Conservation (phyloP, 1,140 invertebrate genomes). For the Drosophila nigrodunni region DNA sequence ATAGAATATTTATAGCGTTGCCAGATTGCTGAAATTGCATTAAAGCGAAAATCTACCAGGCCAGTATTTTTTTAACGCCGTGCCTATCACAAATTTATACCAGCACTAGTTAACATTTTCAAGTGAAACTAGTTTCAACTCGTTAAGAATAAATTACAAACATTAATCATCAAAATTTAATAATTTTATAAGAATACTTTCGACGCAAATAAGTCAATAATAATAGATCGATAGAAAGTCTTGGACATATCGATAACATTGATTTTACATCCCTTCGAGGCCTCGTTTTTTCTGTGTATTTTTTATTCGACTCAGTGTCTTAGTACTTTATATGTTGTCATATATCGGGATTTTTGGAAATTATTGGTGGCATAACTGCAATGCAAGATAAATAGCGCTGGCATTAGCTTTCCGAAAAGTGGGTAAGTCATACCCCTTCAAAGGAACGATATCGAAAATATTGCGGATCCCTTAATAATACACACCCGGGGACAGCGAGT, state of each 20-base stretch:
- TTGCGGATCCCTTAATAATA: slow-evolving; percentile 6
- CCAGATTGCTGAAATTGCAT: slow-evolving; percentile 12
- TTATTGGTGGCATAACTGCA: slow-evolving; percentile 12
- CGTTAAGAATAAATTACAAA: not conserved
- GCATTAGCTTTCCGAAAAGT: not conserved
- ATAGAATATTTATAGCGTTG: slow-evolving; percentile 25
- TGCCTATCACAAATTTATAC: not conserved
- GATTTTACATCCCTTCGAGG: slow-evolving; percentile 42
- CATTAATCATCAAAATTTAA: not conserved
- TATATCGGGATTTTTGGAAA: slow-evolving; percentile 22
- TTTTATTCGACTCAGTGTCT: slow-evolving; percentile 44
- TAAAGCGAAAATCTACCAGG: slow-evolving; percentile 4
- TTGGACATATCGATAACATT: slow-evolving; percentile 36
- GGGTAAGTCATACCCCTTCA: not conserved
- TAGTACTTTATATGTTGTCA: slow-evolving; percentile 40
- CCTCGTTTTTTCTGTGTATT: slow-evolving; percentile 58
- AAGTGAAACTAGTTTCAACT: not conserved
- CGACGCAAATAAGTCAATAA: not conserved
- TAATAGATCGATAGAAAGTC: slow-evolving; percentile 10
- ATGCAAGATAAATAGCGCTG: slow-evolving; percentile 13
- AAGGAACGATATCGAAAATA: slow-evolving; percentile 4
- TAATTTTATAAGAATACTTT: not conserved
- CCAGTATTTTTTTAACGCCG: slow-evolving; percentile 25
- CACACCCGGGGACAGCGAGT: slow-evolving; percentile 20
- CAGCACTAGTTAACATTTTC: not conserved